Percentiles rank a stretch among this genome's conserved stretches.
Conservation (phyloP, 1,140 invertebrate genomes). For the Trachymyrmex septentrionalis region DNA sequence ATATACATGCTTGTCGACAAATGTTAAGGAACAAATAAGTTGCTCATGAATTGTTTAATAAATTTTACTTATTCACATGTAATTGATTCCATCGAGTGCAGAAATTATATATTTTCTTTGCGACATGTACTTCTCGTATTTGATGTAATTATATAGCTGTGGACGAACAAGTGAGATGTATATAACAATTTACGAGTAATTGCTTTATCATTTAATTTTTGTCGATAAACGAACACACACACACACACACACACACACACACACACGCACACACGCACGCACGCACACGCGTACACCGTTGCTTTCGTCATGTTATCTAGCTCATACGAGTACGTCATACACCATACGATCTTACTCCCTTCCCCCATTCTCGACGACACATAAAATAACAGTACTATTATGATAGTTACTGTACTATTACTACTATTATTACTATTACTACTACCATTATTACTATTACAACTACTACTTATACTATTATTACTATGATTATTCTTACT, state of each 20-base stretch:
- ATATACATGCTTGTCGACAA: neutral
- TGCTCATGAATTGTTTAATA: conserved; percentile 19
- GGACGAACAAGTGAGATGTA: neutral
- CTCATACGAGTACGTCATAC: conserved; percentile 44
- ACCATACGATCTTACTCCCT: conserved; percentile 67
- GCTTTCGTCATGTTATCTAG: conserved; percentile 38
- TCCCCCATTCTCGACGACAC: conserved; percentile 74
- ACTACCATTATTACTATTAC: conserved; percentile 60
- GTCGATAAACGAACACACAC: conserved; percentile 2
- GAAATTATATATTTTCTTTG: neutral
- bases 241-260: neutral
- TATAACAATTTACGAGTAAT: neutral
- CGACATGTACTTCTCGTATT: neutral
- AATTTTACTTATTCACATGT: neutral
- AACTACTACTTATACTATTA: conserved; percentile 62
- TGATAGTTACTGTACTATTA: conserved; percentile 72
- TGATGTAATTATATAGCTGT: neutral
- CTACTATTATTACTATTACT: conserved; percentile 49
- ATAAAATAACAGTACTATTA: conserved; percentile 74
- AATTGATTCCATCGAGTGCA: neutral
- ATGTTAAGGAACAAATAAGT: conserved; percentile 20
- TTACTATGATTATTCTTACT: conserved; percentile 73
- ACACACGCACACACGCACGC: too few species aligned
- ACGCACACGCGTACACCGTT: neutral
- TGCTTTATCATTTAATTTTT: conserved; percentile 14